phyloP scores from a whole-genome alignment of 2,888 invertebrate genomes.

The Temnothorax rugatulus region DNA sequence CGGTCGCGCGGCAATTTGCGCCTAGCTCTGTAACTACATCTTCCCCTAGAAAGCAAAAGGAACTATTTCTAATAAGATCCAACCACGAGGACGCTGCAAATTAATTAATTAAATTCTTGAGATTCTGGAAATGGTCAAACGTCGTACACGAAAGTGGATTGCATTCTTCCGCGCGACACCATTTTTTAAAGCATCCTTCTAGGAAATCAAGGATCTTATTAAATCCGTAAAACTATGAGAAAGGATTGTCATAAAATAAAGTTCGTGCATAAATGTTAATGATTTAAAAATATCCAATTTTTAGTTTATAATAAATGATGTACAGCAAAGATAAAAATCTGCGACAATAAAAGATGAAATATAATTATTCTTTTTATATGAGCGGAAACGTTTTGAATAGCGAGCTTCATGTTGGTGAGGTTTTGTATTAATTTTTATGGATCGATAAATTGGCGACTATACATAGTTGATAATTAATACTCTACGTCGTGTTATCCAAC shows the following conservation, averaged over 20 bases:
- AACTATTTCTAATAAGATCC: constrained; percentile 55
- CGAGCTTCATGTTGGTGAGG: not conserved
- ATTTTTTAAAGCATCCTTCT: constrained; percentile 21
- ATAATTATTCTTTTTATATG: not conserved
- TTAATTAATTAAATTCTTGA: constrained; percentile 54
- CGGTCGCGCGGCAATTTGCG: constrained; percentile 24
- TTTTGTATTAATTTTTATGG: not conserved
- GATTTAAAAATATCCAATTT: not conserved
- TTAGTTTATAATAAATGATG: not conserved
- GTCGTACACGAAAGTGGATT: constrained; percentile 30
- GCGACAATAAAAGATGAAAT: not conserved
- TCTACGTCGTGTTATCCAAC: constrained; percentile 27
- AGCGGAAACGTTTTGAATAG: not conserved
- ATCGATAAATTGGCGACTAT: not conserved
- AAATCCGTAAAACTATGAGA: not conserved
- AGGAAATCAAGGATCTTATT: not conserved
- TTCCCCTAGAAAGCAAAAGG: constrained; percentile 34
- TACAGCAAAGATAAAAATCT: not conserved
- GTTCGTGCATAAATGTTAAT: not conserved
- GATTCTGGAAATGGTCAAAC: constrained; percentile 50
- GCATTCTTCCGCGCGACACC: constrained; percentile 32
- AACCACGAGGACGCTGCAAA: constrained; percentile 28
- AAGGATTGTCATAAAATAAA: not conserved
- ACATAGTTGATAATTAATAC: constrained; percentile 38
- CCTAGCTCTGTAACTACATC: constrained; percentile 36